These are phyloP conservation scores for Ophion obscuratus DNA, from an alignment of 2,888 invertebrate genomes.

Conservation along the genomic window DNA sequence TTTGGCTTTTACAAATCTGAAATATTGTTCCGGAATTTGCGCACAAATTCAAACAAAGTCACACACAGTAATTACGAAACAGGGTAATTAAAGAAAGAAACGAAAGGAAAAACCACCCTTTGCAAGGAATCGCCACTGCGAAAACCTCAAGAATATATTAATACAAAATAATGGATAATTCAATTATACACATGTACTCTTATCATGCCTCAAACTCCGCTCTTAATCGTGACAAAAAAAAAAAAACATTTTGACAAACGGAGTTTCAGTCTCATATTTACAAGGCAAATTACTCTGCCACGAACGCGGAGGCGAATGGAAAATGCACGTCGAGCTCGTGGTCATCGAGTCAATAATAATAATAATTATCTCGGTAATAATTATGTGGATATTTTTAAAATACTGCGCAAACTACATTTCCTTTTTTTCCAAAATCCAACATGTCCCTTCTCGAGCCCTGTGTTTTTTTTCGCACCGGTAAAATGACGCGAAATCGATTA, in stretches of 20 bases:
- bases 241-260: constrained; percentile 41
- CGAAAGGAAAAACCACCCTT: not conserved
- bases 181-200: constrained; percentile 16
- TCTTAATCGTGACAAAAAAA: not conserved
- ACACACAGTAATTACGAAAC: not conserved
- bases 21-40: not conserved
- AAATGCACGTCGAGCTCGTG: constrained; percentile 5
- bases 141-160: constrained; percentile 10
- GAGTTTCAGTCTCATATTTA: constrained; percentile 66
- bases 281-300: constrained; percentile 41
- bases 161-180: constrained; percentile 35
- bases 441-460: not conserved
- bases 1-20: not conserved
- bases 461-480: not conserved
- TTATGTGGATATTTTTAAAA: not conserved
- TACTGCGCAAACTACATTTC: not conserved
- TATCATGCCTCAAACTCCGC: constrained; percentile 50
- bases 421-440: not conserved
- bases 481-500: not conserved
- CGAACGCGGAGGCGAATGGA: constrained; percentile 32
- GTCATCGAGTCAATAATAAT: constrained; percentile 21
- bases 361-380: not conserved
- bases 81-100: not conserved
- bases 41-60: not conserved
- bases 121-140: constrained; percentile 10